These are phyloP conservation scores for Trichoplax adhaerens DNA, from an alignment of 37 sponge, comb jelly and placozoan species.

Conservation along the genomic window DNA sequence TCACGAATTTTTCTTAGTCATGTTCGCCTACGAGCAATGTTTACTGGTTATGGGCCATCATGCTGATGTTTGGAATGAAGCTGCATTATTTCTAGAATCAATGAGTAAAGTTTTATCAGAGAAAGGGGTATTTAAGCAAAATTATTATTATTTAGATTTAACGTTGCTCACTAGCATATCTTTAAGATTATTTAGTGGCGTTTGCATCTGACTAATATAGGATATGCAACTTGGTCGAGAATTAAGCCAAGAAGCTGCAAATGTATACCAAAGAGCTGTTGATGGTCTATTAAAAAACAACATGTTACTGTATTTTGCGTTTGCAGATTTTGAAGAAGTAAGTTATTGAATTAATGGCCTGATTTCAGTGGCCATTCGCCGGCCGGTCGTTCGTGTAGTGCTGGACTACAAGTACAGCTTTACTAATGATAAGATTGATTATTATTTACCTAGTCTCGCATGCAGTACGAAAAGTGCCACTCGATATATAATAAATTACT, in stretches of 20 bases:
- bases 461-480: conserved; percentile 31
- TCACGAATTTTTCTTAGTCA: conserved; percentile 24
- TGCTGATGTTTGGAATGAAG: conserved; percentile 88
- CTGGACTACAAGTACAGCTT: too few species aligned
- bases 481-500: conserved; percentile 21
- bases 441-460: conserved; percentile 8
- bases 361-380: too few species aligned
- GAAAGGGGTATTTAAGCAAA: conserved; percentile 29
- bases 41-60: conserved; percentile 58
- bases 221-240: not conserved
- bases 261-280: conserved; percentile 52
- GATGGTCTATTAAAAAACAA: conserved; percentile 31
- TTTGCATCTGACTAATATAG: not conserved
- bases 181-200: too few species aligned
- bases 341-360: not conserved
- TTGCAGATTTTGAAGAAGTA: conserved; percentile 90
- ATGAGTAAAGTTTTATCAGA: conserved; percentile 20
- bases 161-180: conserved; percentile 11
- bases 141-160: not conserved
- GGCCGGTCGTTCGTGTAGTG: too few species aligned
- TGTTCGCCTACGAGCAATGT: conserved; percentile 79
- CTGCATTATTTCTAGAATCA: conserved; percentile 64
- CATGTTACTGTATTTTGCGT: conserved; percentile 76
- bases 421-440: too few species aligned
- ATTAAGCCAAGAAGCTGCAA: conserved; percentile 35